Evolutionary conservation across 1,140 invertebrate genomes (phyloP), one percentile per base, ranked within the genome.

Genomic region (Conus ventricosus): DNA sequence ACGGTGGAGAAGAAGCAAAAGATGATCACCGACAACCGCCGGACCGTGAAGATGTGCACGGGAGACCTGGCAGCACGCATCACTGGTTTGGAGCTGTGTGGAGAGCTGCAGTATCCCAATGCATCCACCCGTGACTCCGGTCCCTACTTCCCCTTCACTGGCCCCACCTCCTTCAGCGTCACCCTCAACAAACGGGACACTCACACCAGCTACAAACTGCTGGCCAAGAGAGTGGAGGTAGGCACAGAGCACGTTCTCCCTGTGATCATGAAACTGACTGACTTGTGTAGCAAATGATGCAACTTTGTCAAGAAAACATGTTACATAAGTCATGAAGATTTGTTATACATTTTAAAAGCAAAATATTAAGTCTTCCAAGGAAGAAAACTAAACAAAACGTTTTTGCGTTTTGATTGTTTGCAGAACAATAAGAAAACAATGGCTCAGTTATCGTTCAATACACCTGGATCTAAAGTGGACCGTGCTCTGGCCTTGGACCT

Each of bases 71-170:
- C 95, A 10, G 91, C 90, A 1, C 90, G 91, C 87, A 96, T 97
- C 0, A 96, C 98, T 27, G 98, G 98, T 8, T 95, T 99, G 7
- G 97, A 98, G 96, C 92, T 98, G 53, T 99, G 98, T 93, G 96
- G 96, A 5, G 96, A 97, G 87, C 97, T 97, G 92, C 95, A 96
- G 93, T 97, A 97, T 91, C 97, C 97, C 0, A 97, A 97, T 92
- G 96, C 97, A 82, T 97, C 97, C 6, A 83, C 91, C n/a, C 89
- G 91, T 27, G 83, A 10, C 60, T 88, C 93, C 57, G 92, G 97
- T 4, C 97, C 97, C 8, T 97, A 97, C 90, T 97, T 98, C 91
- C 92, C 98, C n/a, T 95, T 99, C 84, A 97, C 97, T 88, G 98
- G 98, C 2, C 98, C 98, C 0, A 96, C 97, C 0, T 96, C 97